Conservation (phyloP, 2,797 vertebrate species). For the Myotis myotis region DNA sequence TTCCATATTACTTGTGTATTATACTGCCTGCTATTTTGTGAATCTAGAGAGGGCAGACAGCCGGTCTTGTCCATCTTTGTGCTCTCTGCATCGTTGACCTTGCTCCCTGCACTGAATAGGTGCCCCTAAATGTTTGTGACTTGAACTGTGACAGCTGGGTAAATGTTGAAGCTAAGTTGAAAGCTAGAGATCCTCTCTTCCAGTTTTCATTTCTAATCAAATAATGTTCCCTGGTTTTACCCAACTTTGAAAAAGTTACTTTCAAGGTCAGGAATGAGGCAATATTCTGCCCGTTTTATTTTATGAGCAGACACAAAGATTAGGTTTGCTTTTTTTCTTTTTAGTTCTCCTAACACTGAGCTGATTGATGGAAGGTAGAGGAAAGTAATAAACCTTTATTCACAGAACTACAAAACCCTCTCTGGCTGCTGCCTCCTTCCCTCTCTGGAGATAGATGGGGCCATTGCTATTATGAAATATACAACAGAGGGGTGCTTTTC, state of each 20-base stretch:
- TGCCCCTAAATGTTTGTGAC: background rate
- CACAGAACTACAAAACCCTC: conserved; percentile 65
- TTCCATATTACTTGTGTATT: background rate
- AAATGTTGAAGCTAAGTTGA: background rate
- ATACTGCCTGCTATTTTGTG: background rate
- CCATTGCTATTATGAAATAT: conserved; percentile 56
- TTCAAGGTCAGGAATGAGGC: conserved; percentile 71
- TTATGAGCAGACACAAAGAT: conserved; percentile 76
- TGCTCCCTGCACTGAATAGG: background rate
- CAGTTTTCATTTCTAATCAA: conserved; percentile 50
- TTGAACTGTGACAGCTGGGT: conserved; percentile 7
- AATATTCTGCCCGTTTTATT: conserved; percentile 58
- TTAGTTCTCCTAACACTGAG: conserved; percentile 66
- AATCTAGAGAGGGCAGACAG: background rate
- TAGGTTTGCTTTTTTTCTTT: conserved; percentile 73
- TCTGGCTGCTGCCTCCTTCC: conserved; percentile 34
- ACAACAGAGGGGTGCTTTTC: conserved; percentile 35
- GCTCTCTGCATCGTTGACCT: background rate
- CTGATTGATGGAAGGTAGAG: conserved; percentile 75
- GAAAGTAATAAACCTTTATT: conserved; percentile 78
- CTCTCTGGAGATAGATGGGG: conserved; percentile 59
- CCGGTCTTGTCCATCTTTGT: background rate
- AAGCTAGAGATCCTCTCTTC: conserved; percentile 15
- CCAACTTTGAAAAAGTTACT: conserved; percentile 70
- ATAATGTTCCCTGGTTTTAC: conserved; percentile 24